Evolutionary conservation across 2,797 vertebrate species (phyloP), one percentile per base, ranked within the genome.

Genomic region (Coreius guichenoti): DNA sequence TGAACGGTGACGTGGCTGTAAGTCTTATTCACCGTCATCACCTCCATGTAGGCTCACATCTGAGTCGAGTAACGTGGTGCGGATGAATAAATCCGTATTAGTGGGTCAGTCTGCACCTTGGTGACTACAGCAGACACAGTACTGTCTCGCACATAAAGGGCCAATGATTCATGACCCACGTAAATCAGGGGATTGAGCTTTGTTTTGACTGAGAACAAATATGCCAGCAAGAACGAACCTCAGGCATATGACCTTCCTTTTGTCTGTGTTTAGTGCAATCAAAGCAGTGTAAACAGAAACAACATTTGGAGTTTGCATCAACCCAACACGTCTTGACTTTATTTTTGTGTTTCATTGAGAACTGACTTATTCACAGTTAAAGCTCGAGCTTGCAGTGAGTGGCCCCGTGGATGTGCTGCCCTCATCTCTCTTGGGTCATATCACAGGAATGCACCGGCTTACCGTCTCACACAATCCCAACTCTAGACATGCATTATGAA

Each of bases 11-110:
- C 14, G 83, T 54, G 13, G 81, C 81, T 58, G 68, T 43, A 81
- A 81, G 51, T 56, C 68, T 88, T 84, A 87, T 49, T 83, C 23
- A 76, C 6, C 2, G 51, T 58, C 81, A 81, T 88, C 83, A 85
- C 67, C 49, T 69, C 17, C 39, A 80, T 51, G 78, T 51, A 43
- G 8, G 31, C 39, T 72, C 43, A 72, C 43, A 87, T 43, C 31
- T 33, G n/a, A 63, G 72, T 51, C 77, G 23, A 36, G 56, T 51
- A 73, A 80, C 45, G 21, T 47, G 43, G 14, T 51, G 31, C n/a
- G 9, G 65, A 79, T 54, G 51, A 39, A 72, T 84, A 72, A 79
- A 70, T 56, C 74, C 26, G 9, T 21, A 68, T 68, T 68, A 77
- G 61, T 39, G 23, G 9, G 31, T 67, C 61, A 26, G 12, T 8